Conservation (phyloP, 1,140 invertebrate genomes). For the Micrasema longulum region DNA sequence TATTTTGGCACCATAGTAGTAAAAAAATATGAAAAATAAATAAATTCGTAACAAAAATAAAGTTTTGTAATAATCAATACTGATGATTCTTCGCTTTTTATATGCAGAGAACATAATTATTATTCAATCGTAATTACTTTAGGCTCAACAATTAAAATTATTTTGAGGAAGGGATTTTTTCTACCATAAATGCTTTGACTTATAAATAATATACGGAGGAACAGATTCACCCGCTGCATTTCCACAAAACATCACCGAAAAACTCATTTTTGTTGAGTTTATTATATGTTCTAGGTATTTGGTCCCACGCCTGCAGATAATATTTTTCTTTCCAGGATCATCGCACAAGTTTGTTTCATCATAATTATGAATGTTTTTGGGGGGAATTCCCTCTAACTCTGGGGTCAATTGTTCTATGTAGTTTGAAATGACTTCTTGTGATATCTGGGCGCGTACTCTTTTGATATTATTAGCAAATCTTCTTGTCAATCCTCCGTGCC, state of each 20-base stretch:
- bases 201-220: slow-evolving; percentile 1
- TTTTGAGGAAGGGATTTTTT: no score
- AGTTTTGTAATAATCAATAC: no score
- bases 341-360: background rate
- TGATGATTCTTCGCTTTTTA: no score
- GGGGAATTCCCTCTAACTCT: background rate
- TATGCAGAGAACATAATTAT: no score
- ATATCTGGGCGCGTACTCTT: background rate
- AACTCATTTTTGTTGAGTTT: background rate
- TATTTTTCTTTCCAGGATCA: background rate
- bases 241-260: background rate
- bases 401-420: background rate
- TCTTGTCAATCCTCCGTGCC: no score
- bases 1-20: no score
- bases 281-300: slow-evolving; percentile 2
- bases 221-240: background rate
- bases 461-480: background rate
- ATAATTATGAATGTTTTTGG: background rate
- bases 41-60: no score
- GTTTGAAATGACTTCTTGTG: background rate
- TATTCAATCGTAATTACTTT: no score
- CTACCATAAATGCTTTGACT: background rate
- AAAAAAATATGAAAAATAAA: no score
- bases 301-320: background rate
- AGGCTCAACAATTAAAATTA: no score